Evolutionary conservation across 2,797 vertebrate genomes (phyloP).

Genomic region (Halcyon smyrnensis): DNA sequence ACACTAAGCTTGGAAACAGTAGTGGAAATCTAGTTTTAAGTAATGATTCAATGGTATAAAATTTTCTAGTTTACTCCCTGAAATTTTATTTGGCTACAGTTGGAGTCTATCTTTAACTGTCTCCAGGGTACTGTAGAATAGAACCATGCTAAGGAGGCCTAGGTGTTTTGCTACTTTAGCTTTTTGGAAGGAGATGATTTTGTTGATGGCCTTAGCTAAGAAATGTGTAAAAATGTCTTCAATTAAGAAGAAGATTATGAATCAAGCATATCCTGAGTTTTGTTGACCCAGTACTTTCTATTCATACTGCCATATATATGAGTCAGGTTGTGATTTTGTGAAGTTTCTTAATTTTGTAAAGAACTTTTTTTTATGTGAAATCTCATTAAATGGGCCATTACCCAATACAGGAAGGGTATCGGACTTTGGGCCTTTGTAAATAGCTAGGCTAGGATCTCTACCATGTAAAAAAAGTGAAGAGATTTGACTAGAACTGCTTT

Average conservation of each 20-base stretch:
- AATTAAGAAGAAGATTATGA: not conserved
- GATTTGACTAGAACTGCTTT: not conserved
- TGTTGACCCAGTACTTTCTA: not conserved
- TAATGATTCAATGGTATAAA: not conserved
- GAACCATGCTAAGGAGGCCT: not conserved
- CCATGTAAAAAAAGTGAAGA: not conserved
- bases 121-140: not conserved
- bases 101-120: not conserved
- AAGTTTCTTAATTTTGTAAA: not conserved
- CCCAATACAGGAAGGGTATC: not conserved
- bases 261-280: not conserved
- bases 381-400: not conserved
- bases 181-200: not conserved
- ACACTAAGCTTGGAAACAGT: not conserved
- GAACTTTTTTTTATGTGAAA: not conserved
- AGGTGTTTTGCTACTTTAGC: not conserved
- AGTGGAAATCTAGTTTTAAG: not conserved
- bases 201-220: not conserved
- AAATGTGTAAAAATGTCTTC: not conserved
- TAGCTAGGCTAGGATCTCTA: not conserved
- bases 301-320: not conserved
- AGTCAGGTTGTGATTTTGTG: not conserved
- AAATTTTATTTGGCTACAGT: not conserved
- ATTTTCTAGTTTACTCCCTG: not conserved
- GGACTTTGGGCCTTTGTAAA: not conserved